Evolutionary conservation across 2,113 vertebrate species (phyloP).

Genomic region (Caracal caracal): DNA sequence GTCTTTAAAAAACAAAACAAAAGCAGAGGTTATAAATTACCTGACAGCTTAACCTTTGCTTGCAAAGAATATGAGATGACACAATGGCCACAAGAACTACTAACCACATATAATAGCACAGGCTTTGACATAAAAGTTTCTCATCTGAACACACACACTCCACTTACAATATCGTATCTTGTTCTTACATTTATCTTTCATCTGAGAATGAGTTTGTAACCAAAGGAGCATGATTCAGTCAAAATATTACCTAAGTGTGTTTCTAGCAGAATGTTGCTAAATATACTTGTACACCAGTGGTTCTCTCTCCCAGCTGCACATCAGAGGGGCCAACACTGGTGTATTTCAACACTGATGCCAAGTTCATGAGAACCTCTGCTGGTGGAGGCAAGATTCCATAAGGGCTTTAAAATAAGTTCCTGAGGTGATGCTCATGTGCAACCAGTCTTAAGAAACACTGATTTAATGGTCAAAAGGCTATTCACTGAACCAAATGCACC

Average conservation of each 20-base stretch:
- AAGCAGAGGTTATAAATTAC: slow-evolving; percentile 56
- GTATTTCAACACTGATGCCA: not conserved
- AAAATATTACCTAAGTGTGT: not conserved
- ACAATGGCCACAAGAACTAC: not conserved
- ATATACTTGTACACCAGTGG: not conserved
- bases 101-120: not conserved
- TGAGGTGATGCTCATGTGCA: not conserved
- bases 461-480: not conserved
- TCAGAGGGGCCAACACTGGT: not conserved
- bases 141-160: slow-evolving; percentile 34
- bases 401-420: not conserved
- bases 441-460: not conserved
- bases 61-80: slow-evolving; percentile 14
- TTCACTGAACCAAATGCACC: not conserved
- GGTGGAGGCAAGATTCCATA: not conserved
- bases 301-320: not conserved
- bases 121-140: not conserved
- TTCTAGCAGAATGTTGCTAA: not conserved
- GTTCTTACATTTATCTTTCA: slow-evolving; percentile 29
- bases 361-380: not conserved
- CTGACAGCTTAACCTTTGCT: not conserved
- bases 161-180: not conserved
- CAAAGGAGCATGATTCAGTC: not conserved
- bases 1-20: slow-evolving; percentile 82
- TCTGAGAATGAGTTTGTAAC: slow-evolving; percentile 24